Percentiles rank a stretch among this genome's conserved stretches.
phyloP scores from a whole-genome alignment of 2,888 invertebrate genomes.

The Boloria euphrosyne region DNA sequence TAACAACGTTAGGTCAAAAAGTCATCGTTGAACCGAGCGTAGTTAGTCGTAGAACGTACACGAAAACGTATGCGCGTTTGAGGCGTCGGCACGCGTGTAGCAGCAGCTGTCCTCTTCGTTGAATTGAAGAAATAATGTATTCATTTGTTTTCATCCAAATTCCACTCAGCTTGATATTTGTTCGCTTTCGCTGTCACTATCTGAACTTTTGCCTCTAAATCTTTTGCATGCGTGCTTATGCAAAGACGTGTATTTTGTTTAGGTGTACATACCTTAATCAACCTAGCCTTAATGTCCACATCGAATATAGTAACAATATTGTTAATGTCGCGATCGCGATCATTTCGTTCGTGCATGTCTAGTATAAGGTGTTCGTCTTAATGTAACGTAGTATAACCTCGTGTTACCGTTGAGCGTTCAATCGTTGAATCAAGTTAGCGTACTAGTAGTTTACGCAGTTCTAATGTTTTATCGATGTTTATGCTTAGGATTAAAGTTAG shows the following conservation, averaged over 20 bases:
- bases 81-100: constrained; percentile 72
- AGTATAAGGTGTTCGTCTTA: constrained; percentile 75
- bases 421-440: constrained; percentile 54
- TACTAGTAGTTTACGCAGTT: constrained; percentile 62
- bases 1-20: constrained; percentile 66
- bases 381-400: constrained; percentile 61
- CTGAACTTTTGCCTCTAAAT: constrained; percentile 72
- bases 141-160: constrained; percentile 81
- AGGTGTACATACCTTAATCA: constrained; percentile 70
- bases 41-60: constrained; percentile 40
- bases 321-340: constrained; percentile 44
- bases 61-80: constrained; percentile 36
- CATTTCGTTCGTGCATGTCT: constrained; percentile 72
- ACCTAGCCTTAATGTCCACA: constrained; percentile 81
- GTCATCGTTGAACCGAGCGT: constrained; percentile 55
- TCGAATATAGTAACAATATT: constrained; percentile 74
- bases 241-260: constrained; percentile 71
- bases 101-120: constrained; percentile 56
- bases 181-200: constrained; percentile 52
- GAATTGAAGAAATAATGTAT: constrained; percentile 82
- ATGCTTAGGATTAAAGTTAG: constrained; percentile 74
- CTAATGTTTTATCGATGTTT: constrained; percentile 73
- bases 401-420: constrained; percentile 56
- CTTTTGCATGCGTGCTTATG: constrained; percentile 81
- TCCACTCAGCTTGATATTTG: constrained; percentile 56